Conservation (phyloP, 2,888 invertebrate genomes). For the Harpalus rufipes region DNA sequence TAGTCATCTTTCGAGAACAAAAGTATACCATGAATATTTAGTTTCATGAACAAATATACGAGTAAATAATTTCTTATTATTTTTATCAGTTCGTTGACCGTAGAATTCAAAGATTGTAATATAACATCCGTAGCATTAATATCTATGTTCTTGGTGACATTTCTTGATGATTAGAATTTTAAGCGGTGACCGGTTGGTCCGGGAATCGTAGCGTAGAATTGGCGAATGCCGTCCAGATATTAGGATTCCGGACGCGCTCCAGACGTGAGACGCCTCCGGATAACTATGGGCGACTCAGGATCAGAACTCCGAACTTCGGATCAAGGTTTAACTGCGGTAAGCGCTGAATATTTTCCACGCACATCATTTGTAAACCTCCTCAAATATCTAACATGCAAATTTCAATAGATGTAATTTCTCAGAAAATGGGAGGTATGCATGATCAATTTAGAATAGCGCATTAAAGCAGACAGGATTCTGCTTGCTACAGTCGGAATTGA, state of each 20-base stretch:
- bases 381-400: constrained; percentile 21
- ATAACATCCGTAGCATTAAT: neutral
- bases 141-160: neutral
- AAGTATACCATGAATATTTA: no score
- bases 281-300: neutral
- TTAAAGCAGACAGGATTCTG: no score
- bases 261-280: constrained; percentile 51
- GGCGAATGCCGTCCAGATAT: constrained; percentile 41
- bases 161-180: constrained; percentile 44
- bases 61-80: no score
- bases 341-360: constrained; percentile 44
- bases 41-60: no score
- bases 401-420: neutral
- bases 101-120: neutral
- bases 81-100: no score
- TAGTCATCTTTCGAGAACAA: no score
- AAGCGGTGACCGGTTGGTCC: constrained; percentile 13
- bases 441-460: no score
- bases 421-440: neutral
- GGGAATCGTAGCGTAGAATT: constrained; percentile 3
- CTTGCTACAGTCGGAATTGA: no score
- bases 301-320: neutral
- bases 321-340: constrained; percentile 46
- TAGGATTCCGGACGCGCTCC: constrained; percentile 45
- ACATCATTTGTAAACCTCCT: constrained; percentile 50